phyloP scores from a whole-genome alignment of 2,113 vertebrate genomes.

The Peucedramus taeniatus region DNA sequence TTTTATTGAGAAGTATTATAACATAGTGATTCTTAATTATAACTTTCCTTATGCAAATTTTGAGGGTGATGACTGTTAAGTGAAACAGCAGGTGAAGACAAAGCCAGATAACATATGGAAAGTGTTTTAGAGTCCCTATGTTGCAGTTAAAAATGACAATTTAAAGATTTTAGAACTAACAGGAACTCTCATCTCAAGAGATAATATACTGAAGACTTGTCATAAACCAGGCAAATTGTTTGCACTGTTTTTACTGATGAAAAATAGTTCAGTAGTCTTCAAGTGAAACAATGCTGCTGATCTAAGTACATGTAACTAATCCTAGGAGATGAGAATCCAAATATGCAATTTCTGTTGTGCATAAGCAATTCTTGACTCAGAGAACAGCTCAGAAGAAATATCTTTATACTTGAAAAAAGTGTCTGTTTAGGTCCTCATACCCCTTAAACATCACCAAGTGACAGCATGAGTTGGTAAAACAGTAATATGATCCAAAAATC shows the following conservation, averaged over 20 bases:
- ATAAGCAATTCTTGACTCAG: neutral
- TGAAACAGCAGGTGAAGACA: neutral
- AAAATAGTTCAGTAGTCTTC: neutral
- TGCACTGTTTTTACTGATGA: neutral
- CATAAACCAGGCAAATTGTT: neutral
- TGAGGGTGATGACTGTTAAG: neutral
- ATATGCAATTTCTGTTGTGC: neutral
- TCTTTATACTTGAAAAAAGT: neutral
- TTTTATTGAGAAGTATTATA: neutral
- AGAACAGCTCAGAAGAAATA: neutral
- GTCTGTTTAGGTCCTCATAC: neutral
- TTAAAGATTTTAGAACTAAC: neutral
- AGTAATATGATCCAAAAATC: neutral
- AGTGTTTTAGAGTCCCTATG: neutral
- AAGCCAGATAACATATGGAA: neutral
- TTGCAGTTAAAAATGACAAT: neutral
- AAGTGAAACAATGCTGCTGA: neutral
- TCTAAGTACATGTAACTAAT: neutral
- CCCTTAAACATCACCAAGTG: neutral
- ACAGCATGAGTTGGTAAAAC: neutral
- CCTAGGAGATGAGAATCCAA: neutral
- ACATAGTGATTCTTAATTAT: neutral
- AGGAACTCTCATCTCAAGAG: neutral
- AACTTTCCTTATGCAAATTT: neutral
- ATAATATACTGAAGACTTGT: neutral